Conservation (phyloP, 2,113 vertebrate genomes). For the Zootoca vivipara region DNA sequence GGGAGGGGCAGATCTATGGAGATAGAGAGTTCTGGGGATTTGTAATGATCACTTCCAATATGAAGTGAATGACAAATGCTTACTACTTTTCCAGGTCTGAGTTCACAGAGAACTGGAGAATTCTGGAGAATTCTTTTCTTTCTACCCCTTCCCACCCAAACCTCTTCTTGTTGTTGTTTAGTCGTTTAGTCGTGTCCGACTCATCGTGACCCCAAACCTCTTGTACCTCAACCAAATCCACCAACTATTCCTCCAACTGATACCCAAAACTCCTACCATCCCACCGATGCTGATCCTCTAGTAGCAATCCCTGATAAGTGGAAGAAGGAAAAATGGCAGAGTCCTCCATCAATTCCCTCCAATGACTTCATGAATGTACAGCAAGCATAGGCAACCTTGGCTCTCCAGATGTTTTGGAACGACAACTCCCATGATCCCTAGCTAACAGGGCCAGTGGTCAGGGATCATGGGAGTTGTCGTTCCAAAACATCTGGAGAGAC, state of each 20-base stretch:
- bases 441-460: too few species aligned
- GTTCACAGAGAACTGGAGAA: neutral
- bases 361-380: neutral
- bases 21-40: neutral
- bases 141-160: neutral
- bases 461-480: too few species aligned
- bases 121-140: neutral
- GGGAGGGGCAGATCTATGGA: neutral
- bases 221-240: neutral
- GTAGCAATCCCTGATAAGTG: neutral
- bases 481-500: too few species aligned
- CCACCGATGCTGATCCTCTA: neutral
- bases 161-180: too few species aligned
- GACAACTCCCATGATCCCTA: too few species aligned
- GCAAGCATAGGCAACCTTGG: too few species aligned
- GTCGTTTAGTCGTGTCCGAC: too few species aligned
- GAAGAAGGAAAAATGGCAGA: neutral
- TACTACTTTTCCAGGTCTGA: neutral
- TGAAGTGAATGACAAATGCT: neutral
- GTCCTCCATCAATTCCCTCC: neutral
- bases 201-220: too few species aligned
- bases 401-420: too few species aligned
- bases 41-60: neutral
- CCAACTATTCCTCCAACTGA: neutral
- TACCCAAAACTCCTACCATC: neutral